Percentiles rank a stretch among this genome's conserved stretches.
phyloP scores from a whole-genome alignment of 2,888 invertebrate genomes.

The Aphrophora alni region DNA sequence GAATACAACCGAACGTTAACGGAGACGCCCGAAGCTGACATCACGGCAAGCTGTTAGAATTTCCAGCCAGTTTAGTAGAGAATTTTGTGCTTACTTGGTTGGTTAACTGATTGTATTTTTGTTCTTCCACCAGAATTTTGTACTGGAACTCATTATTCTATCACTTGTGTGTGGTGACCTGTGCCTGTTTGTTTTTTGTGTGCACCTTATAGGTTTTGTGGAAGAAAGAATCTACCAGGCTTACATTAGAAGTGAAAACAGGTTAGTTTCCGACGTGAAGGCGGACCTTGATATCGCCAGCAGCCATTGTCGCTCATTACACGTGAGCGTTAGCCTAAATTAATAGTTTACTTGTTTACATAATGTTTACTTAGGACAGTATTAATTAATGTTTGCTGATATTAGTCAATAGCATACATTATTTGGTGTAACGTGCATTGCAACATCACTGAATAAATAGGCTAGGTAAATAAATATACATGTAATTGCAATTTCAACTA shows the following conservation, averaged over 20 bases:
- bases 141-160: slow-evolving; percentile 36
- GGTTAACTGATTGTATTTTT: slow-evolving; percentile 37
- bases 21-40: slow-evolving; percentile 30
- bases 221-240: slow-evolving; percentile 24
- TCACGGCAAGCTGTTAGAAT: slow-evolving; percentile 40
- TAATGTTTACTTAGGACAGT: not conserved
- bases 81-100: slow-evolving; percentile 41
- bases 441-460: too few relatives aligned
- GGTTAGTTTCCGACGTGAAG: slow-evolving; percentile 37
- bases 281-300: slow-evolving; percentile 24
- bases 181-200: slow-evolving; percentile 44
- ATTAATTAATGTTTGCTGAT: not conserved
- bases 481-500: not conserved
- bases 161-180: slow-evolving; percentile 39
- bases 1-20: slow-evolving; percentile 16
- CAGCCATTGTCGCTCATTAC: slow-evolving; percentile 33
- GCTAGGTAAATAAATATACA: not conserved
- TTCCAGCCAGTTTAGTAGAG: slow-evolving; percentile 42
- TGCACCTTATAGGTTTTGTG: slow-evolving; percentile 41
- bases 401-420: too few relatives aligned
- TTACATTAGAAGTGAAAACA: slow-evolving; percentile 27
- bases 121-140: slow-evolving; percentile 41
- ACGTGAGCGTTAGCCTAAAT: slow-evolving; percentile 23
- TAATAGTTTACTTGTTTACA: not conserved
- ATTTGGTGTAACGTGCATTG: too few relatives aligned